These are phyloP conservation scores for Trinectes maculatus DNA, from an alignment of 2,113 vertebrate species.

Conservation along the genomic window DNA sequence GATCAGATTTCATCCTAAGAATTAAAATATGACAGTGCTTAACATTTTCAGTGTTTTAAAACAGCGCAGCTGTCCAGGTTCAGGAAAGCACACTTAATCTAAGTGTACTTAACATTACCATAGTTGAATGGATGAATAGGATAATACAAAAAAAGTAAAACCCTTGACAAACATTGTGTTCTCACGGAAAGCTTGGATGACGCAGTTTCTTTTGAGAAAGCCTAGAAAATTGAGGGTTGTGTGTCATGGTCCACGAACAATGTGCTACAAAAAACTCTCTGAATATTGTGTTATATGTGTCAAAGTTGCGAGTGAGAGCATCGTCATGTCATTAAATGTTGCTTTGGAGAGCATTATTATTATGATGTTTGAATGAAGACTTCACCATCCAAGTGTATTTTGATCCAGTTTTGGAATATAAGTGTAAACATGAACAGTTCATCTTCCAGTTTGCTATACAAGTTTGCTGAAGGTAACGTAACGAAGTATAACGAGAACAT, in stretches of 20 bases:
- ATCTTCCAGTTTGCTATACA: not conserved
- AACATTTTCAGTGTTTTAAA: not conserved
- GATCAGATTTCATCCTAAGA: too few relatives aligned
- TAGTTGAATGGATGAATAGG: not conserved
- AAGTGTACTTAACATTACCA: not conserved
- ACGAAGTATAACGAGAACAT: conserved; percentile 9
- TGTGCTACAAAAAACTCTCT: conserved; percentile 14
- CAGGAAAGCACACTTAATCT: not conserved
- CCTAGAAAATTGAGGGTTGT: conserved; percentile 37
- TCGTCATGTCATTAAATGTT: not conserved
- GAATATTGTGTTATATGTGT: conserved; percentile 30
- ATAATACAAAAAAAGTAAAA: not conserved
- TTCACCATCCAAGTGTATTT: not conserved
- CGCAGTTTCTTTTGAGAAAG: conserved; percentile 9
- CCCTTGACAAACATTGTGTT: not conserved
- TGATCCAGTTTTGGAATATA: not conserved
- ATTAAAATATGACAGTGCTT: too few relatives aligned
- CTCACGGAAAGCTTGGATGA: conserved; percentile 28
- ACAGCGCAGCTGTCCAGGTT: not conserved
- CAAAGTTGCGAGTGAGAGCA: not conserved
- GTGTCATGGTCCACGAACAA: conserved; percentile 48
- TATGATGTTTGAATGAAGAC: not conserved
- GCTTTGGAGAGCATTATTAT: not conserved
- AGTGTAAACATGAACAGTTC: not conserved
- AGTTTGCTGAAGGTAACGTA: conserved; percentile 9